phyloP scores from a whole-genome alignment of 2,797 vertebrate genomes.

The Falco cherrug region DNA sequence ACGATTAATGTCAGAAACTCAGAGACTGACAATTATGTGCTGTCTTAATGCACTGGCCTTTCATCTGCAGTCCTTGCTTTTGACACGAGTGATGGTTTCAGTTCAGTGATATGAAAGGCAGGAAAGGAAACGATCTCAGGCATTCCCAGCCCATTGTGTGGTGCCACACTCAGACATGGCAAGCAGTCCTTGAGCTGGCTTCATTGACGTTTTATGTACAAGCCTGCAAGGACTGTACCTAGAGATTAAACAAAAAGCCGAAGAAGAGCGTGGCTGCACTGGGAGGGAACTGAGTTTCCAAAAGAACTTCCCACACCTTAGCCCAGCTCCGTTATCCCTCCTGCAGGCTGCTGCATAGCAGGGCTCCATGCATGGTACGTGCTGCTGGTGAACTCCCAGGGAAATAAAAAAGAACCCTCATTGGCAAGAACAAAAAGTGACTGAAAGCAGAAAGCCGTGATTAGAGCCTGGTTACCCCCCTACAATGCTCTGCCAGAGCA shows the following conservation, averaged over 20 bases:
- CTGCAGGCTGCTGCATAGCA: accelerated
- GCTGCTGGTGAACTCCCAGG: not conserved
- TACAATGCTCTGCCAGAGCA: accelerated
- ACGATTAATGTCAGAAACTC: constrained; percentile 78
- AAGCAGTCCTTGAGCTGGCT: not conserved
- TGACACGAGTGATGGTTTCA: constrained; percentile 74
- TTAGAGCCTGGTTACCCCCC: not conserved
- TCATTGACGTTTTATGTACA: not conserved
- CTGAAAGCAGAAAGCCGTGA: not conserved
- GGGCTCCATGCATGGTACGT: not conserved
- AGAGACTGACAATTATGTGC: constrained; percentile 75
- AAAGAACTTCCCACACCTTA: not conserved
- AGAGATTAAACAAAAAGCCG: not conserved
- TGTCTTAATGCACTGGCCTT: constrained; percentile 79
- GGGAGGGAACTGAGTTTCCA: not conserved
- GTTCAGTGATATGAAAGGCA: constrained; percentile 76
- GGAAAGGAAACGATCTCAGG: constrained; percentile 49
- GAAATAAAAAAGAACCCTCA: not conserved
- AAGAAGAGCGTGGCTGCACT: not conserved
- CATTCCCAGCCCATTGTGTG: constrained; percentile 46
- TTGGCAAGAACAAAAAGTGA: not conserved
- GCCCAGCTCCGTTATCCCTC: not conserved
- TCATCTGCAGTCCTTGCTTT: constrained; percentile 72
- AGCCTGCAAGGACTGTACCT: not conserved
- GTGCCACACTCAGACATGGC: not conserved